phyloP scores from a whole-genome alignment of 2,888 invertebrate genomes.

The Caenorhabditis sp. region DNA sequence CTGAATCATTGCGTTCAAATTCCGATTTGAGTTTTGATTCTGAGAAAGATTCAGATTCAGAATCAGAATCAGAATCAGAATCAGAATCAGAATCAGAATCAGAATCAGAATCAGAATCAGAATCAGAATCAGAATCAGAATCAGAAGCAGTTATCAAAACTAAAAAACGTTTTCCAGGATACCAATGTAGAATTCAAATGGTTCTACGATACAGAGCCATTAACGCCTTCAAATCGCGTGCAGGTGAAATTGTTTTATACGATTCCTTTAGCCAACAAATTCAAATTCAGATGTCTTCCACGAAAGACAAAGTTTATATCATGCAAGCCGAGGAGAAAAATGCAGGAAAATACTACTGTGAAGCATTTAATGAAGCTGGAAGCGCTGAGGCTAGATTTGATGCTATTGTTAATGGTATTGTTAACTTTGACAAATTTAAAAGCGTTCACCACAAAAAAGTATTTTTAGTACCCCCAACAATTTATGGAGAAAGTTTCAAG shows the following conservation, averaged over 20 bases:
- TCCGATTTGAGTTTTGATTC: too few relatives aligned
- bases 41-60: too few relatives aligned
- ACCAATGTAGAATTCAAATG: conserved; percentile 70
- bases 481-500: conserved; percentile 76
- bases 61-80: too few relatives aligned
- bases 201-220: conserved; percentile 73
- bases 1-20: too few relatives aligned
- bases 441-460: too few relatives aligned
- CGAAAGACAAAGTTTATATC: conserved; percentile 76
- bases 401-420: conserved; percentile 85
- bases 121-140: too few relatives aligned
- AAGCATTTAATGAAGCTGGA: conserved; percentile 87
- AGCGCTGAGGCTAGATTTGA: conserved; percentile 86
- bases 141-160: too few relatives aligned
- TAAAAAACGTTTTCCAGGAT: too few relatives aligned
- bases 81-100: too few relatives aligned
- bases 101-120: too few relatives aligned
- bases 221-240: conserved; percentile 66
- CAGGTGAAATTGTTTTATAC: conserved; percentile 34
- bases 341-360: conserved; percentile 86
- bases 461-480: conserved; percentile 85
- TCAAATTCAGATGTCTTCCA: conserved; percentile 71
- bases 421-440: too few relatives aligned
- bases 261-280: neutral
- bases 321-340: conserved; percentile 84